These are phyloP conservation scores for Oryzias celebensis DNA, from an alignment of 2,113 vertebrate species.

Conservation along the genomic window DNA sequence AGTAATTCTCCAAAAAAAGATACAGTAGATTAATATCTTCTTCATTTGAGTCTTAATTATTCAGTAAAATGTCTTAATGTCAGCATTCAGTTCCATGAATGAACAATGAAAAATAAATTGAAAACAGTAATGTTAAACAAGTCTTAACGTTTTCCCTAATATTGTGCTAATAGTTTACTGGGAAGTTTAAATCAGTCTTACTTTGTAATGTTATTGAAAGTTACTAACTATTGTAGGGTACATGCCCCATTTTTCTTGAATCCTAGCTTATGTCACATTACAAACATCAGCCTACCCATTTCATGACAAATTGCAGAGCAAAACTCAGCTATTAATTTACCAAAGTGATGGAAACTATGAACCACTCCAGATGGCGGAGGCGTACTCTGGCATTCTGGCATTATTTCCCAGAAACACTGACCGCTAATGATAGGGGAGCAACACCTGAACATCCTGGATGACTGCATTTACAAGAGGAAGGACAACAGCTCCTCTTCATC, in stretches of 20 bases:
- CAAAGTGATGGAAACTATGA: constrained; percentile 61
- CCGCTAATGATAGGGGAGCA: constrained; percentile 70
- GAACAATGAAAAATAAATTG: no score
- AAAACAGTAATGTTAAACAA: no score
- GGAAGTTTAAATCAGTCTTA: no score
- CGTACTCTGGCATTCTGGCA: constrained; percentile 44
- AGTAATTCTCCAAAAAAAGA: no score
- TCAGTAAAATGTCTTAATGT: no score
- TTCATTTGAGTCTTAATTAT: no score
- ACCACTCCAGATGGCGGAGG: constrained; percentile 42
- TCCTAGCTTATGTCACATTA: constrained; percentile 5
- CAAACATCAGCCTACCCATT: constrained; percentile 47
- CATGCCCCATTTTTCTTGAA: constrained; percentile 6
- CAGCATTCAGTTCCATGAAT: no score
- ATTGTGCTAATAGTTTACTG: no score
- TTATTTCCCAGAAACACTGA: constrained; percentile 70
- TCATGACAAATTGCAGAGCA: constrained; percentile 48
- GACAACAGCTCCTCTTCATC: constrained; percentile 39
- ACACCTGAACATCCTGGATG: constrained; percentile 66
- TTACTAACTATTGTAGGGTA: no score
- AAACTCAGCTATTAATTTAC: constrained; percentile 59
- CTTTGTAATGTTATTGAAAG: no score
- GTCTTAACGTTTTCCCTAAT: no score
- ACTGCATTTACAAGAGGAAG: constrained; percentile 28
- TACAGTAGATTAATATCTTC: no score